Conservation (phyloP, 2,113 vertebrate species). For the Cephalopterus ornatus region DNA sequence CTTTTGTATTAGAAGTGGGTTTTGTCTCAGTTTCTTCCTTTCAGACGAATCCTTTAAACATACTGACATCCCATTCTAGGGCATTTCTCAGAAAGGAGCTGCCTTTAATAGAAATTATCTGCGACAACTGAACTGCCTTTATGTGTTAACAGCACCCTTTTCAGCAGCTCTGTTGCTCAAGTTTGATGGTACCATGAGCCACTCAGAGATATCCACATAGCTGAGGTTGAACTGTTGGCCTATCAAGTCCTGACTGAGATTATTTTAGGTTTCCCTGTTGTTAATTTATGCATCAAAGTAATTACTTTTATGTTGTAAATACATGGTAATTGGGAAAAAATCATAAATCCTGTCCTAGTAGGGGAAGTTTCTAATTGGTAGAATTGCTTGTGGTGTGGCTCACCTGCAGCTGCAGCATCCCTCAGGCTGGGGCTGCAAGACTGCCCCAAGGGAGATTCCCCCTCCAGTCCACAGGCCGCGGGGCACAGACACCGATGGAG, state of each 20-base stretch:
- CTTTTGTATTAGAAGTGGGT: background rate
- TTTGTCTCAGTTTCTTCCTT: background rate
- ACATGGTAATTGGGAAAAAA: background rate
- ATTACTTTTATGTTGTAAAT: background rate
- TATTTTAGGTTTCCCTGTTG: background rate
- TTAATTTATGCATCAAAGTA: background rate
- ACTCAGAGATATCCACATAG: background rate
- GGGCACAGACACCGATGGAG: rapidly evolving
- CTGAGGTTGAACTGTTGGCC: background rate
- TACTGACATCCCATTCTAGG: background rate
- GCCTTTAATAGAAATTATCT: background rate
- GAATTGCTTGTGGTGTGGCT: background rate
- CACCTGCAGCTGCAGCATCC: background rate
- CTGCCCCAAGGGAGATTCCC: rapidly evolving
- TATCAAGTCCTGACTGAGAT: background rate
- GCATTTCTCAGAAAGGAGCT: background rate
- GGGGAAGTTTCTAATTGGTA: background rate
- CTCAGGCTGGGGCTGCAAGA: background rate
- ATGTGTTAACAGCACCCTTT: background rate
- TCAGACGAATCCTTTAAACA: background rate
- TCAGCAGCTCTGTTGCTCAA: background rate
- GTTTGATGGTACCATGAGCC: background rate
- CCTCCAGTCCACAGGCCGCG: background rate
- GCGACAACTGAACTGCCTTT: background rate
- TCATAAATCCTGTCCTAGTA: background rate